Evolutionary conservation across 2,888 invertebrate genomes (phyloP).

Genomic region (Azorinus chamasolen): DNA sequence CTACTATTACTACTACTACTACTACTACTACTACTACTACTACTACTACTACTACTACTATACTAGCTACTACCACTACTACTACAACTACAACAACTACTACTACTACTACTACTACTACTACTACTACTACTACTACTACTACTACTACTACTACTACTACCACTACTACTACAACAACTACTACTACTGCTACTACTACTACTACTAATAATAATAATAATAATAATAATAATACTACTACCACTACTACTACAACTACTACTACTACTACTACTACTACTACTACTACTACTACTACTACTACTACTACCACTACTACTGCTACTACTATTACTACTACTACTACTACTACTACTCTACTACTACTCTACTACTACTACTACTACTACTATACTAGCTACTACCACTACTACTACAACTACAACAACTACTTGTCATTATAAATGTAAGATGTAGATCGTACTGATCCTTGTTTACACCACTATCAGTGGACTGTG

Average conservation of each 20-base stretch:
- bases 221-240: no score
- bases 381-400: no score
- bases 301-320: slow-evolving; percentile 24
- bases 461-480: no score
- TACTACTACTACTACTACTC: slow-evolving; percentile 22
- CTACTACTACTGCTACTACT: slow-evolving; percentile 13
- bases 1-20: slow-evolving; percentile 6
- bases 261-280: neutral
- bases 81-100: neutral
- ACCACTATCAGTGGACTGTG: no score
- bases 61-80: slow-evolving; percentile 15
- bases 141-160: slow-evolving; percentile 3
- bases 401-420: no score
- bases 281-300: slow-evolving; percentile 10
- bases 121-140: neutral
- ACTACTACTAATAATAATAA: no score
- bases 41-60: no score
- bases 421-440: no score
- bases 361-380: no score
- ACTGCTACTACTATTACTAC: neutral
- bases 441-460: no score
- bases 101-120: neutral
- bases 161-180: neutral
- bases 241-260: neutral
- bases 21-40: neutral